Conservation (phyloP, 2,797 vertebrate species). For the Coranthus polyacanthus region DNA sequence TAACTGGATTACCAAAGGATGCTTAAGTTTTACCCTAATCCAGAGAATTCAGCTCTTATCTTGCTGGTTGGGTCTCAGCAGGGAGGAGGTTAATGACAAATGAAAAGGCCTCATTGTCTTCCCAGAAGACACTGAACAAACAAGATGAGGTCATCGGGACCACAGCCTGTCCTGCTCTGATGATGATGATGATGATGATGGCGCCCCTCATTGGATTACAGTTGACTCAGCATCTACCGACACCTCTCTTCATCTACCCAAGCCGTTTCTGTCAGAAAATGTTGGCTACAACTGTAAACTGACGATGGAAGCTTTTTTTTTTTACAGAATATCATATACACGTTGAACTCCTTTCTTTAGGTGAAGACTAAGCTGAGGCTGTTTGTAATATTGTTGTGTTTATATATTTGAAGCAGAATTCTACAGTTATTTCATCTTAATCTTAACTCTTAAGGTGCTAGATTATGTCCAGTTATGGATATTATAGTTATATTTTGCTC, state of each 20-base stretch:
- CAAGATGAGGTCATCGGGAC: slow-evolving; percentile 82
- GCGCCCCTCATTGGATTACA: slow-evolving; percentile 82
- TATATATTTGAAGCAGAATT: background rate
- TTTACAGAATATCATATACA: too few relatives aligned
- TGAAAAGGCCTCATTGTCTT: slow-evolving; percentile 81
- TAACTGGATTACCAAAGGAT: too few relatives aligned
- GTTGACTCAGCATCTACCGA: slow-evolving; percentile 62
- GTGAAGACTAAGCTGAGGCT: too few relatives aligned
- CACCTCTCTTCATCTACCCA: slow-evolving; percentile 37
- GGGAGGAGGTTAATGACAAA: slow-evolving; percentile 63
- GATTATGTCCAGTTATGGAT: background rate
- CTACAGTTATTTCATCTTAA: background rate
- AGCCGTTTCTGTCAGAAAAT: slow-evolving; percentile 18
- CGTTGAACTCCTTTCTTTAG: too few relatives aligned
- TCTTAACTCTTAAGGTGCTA: background rate
- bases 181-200: slow-evolving; percentile 74
- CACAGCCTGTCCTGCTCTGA: slow-evolving; percentile 64
- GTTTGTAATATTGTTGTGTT: too few relatives aligned
- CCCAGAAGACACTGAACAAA: slow-evolving; percentile 81
- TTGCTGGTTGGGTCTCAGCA: slow-evolving; percentile 40
- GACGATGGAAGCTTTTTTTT: too few relatives aligned
- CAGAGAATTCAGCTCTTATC: slow-evolving; percentile 26
- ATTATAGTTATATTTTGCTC: background rate
- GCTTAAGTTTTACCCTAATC: background rate
- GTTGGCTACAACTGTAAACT: too few relatives aligned